Percentiles rank a stretch among this genome's conserved stretches.
Conservation (phyloP, 1,140 invertebrate species). For the Heliconius eleuchia region DNA sequence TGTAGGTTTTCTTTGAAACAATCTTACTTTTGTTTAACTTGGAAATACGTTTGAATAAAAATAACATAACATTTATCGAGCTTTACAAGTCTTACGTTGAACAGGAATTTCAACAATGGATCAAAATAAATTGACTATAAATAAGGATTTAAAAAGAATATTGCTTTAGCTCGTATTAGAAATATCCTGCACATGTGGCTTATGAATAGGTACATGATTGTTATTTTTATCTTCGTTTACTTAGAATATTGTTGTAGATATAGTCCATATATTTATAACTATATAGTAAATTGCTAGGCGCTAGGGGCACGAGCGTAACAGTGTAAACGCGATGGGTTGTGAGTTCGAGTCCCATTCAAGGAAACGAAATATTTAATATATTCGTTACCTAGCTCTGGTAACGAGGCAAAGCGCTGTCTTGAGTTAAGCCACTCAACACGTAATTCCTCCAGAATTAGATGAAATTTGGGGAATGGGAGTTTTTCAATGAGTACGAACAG, state of each 20-base stretch:
- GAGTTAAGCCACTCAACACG: too few relatives aligned
- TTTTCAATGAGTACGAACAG: too few relatives aligned
- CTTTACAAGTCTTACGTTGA: slow-evolving; percentile 16
- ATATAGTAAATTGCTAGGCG: too few relatives aligned
- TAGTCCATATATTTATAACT: too few relatives aligned
- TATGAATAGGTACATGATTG: not conserved
- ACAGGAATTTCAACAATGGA: slow-evolving; percentile 5
- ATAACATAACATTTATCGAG: slow-evolving; percentile 29
- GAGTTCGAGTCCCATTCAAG: too few relatives aligned
- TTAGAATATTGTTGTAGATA: not conserved
- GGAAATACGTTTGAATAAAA: slow-evolving; percentile 22
- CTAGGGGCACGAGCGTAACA: too few relatives aligned
- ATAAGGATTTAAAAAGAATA: slow-evolving; percentile 34
- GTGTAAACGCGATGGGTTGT: too few relatives aligned
- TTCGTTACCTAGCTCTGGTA: too few relatives aligned
- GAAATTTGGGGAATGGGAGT: too few relatives aligned
- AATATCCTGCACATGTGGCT: slow-evolving; percentile 15
- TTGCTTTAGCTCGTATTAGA: slow-evolving; percentile 7
- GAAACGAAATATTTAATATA: too few relatives aligned
- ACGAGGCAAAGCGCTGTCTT: too few relatives aligned
- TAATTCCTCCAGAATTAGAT: too few relatives aligned
- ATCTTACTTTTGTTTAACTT: slow-evolving; percentile 39
- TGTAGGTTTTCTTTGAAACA: slow-evolving; percentile 46
- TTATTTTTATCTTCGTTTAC: not conserved
- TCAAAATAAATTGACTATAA: slow-evolving; percentile 37